A percentile compares a stretch with the other conserved stretches of the same genome.
Evolutionary conservation across 2,797 vertebrate species (phyloP).

Genomic region (Anabacerthia variegaticeps): DNA sequence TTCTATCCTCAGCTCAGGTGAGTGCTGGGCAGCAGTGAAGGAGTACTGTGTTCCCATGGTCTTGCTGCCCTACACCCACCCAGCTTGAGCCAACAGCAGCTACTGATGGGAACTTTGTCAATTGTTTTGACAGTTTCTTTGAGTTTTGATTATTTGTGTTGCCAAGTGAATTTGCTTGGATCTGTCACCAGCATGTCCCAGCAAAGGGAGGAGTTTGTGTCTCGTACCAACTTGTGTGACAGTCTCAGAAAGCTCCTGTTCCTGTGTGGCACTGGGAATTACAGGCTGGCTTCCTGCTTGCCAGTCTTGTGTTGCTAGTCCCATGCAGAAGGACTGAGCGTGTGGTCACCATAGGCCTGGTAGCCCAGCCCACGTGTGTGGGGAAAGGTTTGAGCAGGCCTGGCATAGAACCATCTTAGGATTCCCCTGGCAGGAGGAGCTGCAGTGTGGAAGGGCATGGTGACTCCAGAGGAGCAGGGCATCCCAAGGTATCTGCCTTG

Average conservation of each 20-base stretch:
- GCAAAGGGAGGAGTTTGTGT: not conserved
- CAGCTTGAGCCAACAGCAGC: not conserved
- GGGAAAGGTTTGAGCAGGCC: not conserved
- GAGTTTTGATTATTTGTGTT: not conserved
- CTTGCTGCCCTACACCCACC: not conserved
- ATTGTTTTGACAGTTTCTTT: not conserved
- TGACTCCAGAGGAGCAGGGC: not conserved
- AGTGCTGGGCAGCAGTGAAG: not conserved
- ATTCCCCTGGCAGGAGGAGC: not conserved
- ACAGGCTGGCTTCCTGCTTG: not conserved
- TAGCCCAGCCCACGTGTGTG: too few relatives aligned
- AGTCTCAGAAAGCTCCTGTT: not conserved
- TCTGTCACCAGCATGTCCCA: not conserved
- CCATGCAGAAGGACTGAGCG: not conserved
- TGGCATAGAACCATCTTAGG: not conserved
- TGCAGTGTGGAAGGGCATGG: fast-evolving
- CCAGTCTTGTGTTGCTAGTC: not conserved
- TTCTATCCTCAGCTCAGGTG: not conserved
- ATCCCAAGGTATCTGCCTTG: not conserved
- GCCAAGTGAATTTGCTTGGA: not conserved
- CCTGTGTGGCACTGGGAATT: not conserved
- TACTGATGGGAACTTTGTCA: not conserved
- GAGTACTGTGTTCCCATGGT: not conserved
- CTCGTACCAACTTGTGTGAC: not conserved
- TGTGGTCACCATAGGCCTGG: not conserved